Evolutionary conservation across 1,140 invertebrate species (phyloP).

Genomic region (Penaeus japonicus): DNA sequence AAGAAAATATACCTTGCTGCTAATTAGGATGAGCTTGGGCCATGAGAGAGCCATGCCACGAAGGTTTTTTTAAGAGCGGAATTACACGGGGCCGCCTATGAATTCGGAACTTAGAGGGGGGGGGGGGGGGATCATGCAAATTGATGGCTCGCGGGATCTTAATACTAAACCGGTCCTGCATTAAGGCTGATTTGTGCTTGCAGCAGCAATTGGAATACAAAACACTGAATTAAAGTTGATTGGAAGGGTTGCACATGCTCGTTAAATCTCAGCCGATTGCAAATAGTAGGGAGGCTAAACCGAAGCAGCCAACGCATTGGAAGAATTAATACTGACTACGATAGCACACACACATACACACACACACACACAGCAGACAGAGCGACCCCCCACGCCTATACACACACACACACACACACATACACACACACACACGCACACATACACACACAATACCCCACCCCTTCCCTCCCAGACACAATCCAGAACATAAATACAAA

Average conservation of each 20-base stretch:
- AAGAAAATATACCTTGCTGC: conserved; percentile 46
- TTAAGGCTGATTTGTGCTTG: conserved; percentile 33
- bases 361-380: too few relatives aligned
- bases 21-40: conserved; percentile 17
- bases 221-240: conserved; percentile 15
- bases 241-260: neutral
- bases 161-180: neutral
- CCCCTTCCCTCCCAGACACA: too few relatives aligned
- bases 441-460: too few relatives aligned
- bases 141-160: neutral
- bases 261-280: conserved; percentile 31
- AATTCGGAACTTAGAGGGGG: neutral
- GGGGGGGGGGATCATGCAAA: conserved; percentile 26
- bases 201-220: conserved; percentile 16
- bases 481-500: too few relatives aligned
- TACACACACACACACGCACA: too few relatives aligned
- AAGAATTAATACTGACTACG: too few relatives aligned
- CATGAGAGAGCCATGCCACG: neutral
- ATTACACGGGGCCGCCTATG: neutral
- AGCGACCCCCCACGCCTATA: too few relatives aligned
- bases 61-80: neutral
- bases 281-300: too few relatives aligned
- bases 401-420: too few relatives aligned
- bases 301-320: too few relatives aligned
- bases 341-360: too few relatives aligned